Conservation (phyloP, 1,140 invertebrate genomes). For the Trichoplusia ni region DNA sequence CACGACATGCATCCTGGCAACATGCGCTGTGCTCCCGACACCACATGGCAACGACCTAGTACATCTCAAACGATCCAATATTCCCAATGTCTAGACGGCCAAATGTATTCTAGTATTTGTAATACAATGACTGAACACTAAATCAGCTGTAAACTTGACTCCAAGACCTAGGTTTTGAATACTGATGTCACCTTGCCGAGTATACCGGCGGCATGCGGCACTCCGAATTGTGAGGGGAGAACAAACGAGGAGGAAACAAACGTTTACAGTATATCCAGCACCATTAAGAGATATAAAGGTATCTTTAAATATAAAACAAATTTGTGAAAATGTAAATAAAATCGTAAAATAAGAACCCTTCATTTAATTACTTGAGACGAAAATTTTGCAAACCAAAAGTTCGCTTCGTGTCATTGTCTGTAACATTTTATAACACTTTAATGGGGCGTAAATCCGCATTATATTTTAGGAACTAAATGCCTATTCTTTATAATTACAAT, state of each 20-base stretch:
- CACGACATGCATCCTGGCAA: too few species aligned
- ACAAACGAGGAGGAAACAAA: not conserved
- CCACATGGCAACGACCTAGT: slow-evolving; percentile 19
- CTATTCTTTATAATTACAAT: not conserved
- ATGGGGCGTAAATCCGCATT: too few species aligned
- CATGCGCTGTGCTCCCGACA: not conserved
- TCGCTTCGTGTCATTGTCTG: too few species aligned
- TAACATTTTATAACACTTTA: too few species aligned
- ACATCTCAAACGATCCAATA: slow-evolving; percentile 6
- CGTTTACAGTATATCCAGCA: not conserved
- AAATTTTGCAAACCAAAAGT: not conserved
- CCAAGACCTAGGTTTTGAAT: slow-evolving; percentile 24
- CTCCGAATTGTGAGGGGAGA: not conserved
- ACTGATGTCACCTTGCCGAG: slow-evolving; percentile 16
- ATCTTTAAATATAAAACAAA: not conserved
- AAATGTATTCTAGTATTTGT: slow-evolving; percentile 49
- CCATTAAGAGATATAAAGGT: not conserved
- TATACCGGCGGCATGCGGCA: too few species aligned
- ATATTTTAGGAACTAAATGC: too few species aligned
- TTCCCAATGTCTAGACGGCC: slow-evolving; percentile 43
- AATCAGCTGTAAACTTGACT: slow-evolving; percentile 16
- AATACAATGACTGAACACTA: slow-evolving; percentile 48
- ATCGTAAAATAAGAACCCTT: not conserved
- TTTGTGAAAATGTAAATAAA: not conserved
- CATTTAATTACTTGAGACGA: not conserved